A percentile compares a stretch with the other conserved stretches of the same genome.
These are phyloP conservation scores for Lepidocolaptes lacrymiger DNA, from an alignment of 2,797 vertebrate species.

Conservation along the genomic window DNA sequence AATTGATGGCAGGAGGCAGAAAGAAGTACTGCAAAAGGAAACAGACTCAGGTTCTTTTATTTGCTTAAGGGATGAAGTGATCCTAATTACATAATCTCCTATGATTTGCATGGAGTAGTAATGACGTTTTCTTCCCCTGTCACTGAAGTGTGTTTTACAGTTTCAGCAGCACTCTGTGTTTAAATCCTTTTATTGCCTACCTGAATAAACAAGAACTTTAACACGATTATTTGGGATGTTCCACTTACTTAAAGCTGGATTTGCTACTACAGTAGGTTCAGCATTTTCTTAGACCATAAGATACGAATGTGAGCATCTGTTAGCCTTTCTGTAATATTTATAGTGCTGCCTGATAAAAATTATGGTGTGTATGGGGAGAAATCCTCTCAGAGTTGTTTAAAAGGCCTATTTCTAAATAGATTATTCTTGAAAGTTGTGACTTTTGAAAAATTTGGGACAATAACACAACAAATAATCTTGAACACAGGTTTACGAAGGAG, in stretches of 20 bases:
- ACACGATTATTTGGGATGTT: background rate
- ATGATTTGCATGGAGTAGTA: background rate
- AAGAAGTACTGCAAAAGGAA: background rate
- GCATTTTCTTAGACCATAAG: background rate
- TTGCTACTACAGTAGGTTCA: background rate
- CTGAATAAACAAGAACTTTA: conserved; percentile 37
- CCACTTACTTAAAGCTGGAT: background rate
- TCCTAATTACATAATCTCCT: conserved; percentile 10
- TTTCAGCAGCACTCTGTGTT: background rate
- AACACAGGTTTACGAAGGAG: background rate
- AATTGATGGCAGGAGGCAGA: background rate
- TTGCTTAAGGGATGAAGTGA: conserved; percentile 6
- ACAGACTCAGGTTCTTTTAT: background rate
- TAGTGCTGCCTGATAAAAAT: background rate
- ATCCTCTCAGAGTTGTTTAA: background rate
- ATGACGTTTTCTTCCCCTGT: background rate
- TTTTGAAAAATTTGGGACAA: background rate
- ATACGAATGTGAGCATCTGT: background rate
- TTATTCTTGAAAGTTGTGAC: background rate
- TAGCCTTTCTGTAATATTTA: background rate
- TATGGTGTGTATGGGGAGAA: accelerated
- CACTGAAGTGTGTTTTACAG: background rate
- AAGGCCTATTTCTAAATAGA: background rate
- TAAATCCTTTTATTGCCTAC: conserved; percentile 26
- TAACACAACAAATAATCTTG: background rate